A percentile compares a stretch with the other conserved stretches of the same genome.
Evolutionary conservation across 2,113 vertebrate genomes (phyloP).

Genomic region (Atractosteus spatula): DNA sequence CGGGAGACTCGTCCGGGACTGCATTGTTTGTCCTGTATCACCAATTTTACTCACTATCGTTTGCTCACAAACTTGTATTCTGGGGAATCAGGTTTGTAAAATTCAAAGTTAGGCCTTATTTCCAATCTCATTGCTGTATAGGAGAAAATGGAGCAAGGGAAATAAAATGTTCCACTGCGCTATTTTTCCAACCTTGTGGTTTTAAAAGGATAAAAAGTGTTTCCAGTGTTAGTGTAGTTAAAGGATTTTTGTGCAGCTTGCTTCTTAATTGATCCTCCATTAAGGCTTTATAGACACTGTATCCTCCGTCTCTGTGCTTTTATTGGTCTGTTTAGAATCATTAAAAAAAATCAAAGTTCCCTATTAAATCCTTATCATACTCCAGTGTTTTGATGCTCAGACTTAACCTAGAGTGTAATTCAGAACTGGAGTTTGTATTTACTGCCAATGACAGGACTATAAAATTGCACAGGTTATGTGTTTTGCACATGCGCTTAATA

Average conservation of each 20-base stretch:
- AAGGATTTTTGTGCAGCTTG: conserved; percentile 28
- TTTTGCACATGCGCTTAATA: no score
- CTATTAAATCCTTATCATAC: conserved; percentile 35
- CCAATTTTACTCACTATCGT: no score
- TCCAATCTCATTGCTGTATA: conserved; percentile 1
- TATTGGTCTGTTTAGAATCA: conserved; percentile 25
- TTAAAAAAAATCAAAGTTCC: conserved; percentile 43
- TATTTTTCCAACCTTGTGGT: conserved; percentile 9
- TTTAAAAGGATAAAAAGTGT: conserved; percentile 22
- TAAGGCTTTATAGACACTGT: conserved; percentile 40
- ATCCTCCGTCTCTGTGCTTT: conserved; percentile 35
- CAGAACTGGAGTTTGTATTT: background rate
- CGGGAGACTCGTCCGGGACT: no score
- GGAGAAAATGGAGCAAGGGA: no score
- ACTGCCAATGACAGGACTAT: background rate
- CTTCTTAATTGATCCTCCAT: conserved; percentile 45
- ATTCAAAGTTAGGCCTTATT: no score
- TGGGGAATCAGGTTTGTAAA: no score
- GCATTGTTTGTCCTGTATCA: no score
- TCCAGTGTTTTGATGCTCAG: conserved; percentile 30
- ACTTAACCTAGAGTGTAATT: conserved; percentile 15
- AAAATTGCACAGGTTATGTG: no score
- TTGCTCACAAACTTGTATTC: no score
- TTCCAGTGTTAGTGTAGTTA: conserved; percentile 25
- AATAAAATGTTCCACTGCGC: background rate